Conservation (phyloP, 1,140 invertebrate species). For the Hypsibius dujardini region DNA sequence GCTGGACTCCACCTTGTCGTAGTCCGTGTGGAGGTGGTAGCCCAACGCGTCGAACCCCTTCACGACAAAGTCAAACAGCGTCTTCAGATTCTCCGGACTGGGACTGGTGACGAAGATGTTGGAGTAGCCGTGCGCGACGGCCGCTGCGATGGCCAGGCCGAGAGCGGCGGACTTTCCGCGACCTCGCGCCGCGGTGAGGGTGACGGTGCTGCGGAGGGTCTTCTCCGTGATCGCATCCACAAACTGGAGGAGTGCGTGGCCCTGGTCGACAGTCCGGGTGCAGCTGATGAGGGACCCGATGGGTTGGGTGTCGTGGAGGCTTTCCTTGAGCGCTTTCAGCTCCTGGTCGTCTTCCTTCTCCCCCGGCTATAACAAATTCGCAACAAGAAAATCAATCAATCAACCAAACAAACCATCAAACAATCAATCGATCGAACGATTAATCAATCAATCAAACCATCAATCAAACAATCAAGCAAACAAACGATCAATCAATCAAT, state of each 20-base stretch:
- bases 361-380: neutral
- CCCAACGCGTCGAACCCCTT: constrained; percentile 86
- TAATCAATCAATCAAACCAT: too few relatives aligned
- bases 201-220: constrained; percentile 66
- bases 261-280: constrained; percentile 76
- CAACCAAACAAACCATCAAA: too few relatives aligned
- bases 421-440: too few relatives aligned
- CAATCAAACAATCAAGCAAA: too few relatives aligned
- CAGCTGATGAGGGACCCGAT: constrained; percentile 70
- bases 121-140: constrained; percentile 55
- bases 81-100: constrained; percentile 92
- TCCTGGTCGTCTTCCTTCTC: constrained; percentile 33
- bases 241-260: constrained; percentile 74
- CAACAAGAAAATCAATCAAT: neutral
- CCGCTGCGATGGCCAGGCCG: constrained; percentile 64
- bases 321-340: constrained; percentile 52
- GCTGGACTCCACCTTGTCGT: constrained; percentile 28
- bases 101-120: constrained; percentile 97
- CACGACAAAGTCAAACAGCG: constrained; percentile 89
- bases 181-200: constrained; percentile 84
- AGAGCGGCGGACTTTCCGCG: constrained; percentile 93
- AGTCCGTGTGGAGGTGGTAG: constrained; percentile 40
- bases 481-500: too few relatives aligned
- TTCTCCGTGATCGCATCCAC: constrained; percentile 90
- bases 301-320: constrained; percentile 67